phyloP scores from a whole-genome alignment of 2,888 invertebrate species.

The Cephus sareptanus region DNA sequence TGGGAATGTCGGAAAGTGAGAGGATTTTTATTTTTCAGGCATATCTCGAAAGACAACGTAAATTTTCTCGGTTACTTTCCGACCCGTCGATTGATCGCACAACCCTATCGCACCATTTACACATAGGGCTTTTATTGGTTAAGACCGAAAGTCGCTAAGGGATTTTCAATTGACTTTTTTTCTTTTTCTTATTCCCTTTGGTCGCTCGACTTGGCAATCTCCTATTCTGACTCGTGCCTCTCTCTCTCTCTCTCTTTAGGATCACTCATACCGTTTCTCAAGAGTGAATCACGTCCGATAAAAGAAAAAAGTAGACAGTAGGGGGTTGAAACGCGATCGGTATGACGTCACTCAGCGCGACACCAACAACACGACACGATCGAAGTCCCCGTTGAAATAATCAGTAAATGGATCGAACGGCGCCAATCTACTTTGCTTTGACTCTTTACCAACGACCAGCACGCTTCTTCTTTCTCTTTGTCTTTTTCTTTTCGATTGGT shows the following conservation, averaged over 20 bases:
- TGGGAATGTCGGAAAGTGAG: constrained; percentile 29
- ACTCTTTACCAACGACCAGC: constrained; percentile 4
- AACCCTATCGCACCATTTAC: not conserved
- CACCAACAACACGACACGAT: constrained; percentile 2
- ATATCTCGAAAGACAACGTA: not conserved
- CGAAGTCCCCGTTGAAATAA: constrained; percentile 12
- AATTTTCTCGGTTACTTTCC: not conserved
- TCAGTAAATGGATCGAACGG: constrained; percentile 19
- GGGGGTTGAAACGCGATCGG: not conserved
- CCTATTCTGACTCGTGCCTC: not conserved
- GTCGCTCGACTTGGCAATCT: constrained; percentile 6
- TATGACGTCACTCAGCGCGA: constrained; percentile 1
- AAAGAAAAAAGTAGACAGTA: not conserved
- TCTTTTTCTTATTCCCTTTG: not conserved
- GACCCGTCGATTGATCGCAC: not conserved
- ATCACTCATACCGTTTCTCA: not conserved
- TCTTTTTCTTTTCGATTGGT: not conserved
- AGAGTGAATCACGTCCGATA: not conserved
- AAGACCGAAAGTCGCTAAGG: not conserved
- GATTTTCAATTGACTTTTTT: constrained; percentile 8
- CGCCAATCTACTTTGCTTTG: constrained; percentile 19
- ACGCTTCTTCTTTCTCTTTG: not conserved
- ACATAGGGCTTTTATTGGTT: not conserved
- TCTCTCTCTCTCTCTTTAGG: not conserved
- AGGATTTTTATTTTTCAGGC: not conserved